A percentile compares a stretch with the other conserved stretches of the same genome.
Evolutionary conservation across 2,888 invertebrate species (phyloP).

Genomic region (Adineta ricciae): DNA sequence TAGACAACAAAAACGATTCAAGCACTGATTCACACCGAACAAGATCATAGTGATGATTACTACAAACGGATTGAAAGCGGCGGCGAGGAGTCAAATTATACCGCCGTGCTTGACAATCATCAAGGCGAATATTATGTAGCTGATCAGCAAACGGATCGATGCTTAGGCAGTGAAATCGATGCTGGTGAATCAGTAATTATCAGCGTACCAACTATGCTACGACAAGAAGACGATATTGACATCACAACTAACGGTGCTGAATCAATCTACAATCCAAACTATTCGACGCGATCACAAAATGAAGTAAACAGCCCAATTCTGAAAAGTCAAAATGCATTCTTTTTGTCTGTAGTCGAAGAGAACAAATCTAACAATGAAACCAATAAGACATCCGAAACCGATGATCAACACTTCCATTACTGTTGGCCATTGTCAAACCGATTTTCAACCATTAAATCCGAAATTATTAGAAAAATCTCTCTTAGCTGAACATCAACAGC

Average conservation of each 20-base stretch:
- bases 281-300: neutral
- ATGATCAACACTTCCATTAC: neutral
- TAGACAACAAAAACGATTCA: neutral
- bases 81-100: neutral
- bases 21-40: neutral
- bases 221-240: neutral
- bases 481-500: neutral
- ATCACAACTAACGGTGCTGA: neutral
- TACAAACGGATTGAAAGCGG: neutral
- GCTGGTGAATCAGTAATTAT: neutral
- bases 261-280: neutral
- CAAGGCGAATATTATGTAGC: neutral
- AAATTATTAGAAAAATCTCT: neutral
- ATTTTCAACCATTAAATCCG: neutral
- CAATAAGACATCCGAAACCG: neutral
- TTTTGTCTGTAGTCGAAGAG: too few relatives aligned
- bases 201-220: neutral
- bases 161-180: neutral
- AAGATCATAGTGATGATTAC: neutral
- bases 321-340: too few relatives aligned
- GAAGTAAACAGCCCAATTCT: too few relatives aligned
- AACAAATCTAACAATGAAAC: neutral
- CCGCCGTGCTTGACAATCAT: neutral
- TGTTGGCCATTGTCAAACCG: slow-evolving; percentile 1
- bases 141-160: neutral